Evolutionary conservation across 2,113 vertebrate genomes (phyloP).

Genomic region (Climacteris rufus): DNA sequence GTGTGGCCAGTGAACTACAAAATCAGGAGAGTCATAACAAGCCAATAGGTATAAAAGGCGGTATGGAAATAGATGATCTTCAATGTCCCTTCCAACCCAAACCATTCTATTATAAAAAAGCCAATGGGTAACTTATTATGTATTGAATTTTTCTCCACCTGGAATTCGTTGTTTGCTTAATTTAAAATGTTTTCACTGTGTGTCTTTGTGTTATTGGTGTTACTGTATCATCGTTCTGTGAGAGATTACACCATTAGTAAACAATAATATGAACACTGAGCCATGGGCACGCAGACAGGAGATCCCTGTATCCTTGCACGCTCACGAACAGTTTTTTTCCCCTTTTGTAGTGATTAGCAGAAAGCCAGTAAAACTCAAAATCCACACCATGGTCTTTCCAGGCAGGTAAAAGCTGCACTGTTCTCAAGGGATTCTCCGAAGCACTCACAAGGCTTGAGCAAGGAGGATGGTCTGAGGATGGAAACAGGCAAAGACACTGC

Average conservation of each 20-base stretch:
- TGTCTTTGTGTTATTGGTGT: background rate
- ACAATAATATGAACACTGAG: background rate
- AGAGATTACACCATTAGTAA: background rate
- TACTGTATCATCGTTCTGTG: background rate
- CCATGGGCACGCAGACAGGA: background rate
- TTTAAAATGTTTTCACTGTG: background rate
- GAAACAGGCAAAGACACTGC: background rate
- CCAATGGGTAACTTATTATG: background rate
- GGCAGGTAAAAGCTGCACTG: background rate
- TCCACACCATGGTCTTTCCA: background rate
- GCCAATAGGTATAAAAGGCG: background rate
- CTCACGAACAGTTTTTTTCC: background rate
- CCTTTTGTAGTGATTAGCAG: background rate
- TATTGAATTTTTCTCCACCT: background rate
- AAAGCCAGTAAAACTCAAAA: background rate
- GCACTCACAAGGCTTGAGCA: background rate
- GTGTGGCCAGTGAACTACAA: background rate
- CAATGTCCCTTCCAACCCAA: background rate
- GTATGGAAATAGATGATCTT: background rate
- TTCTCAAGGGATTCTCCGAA: background rate
- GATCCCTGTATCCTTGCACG: background rate
- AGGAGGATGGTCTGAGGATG: background rate
- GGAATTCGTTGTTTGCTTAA: background rate
- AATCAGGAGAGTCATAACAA: background rate
- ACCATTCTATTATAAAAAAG: background rate